Evolutionary conservation across 2,888 invertebrate species (phyloP), one percentile per base, ranked within the genome.

Genomic region (Drosophila peninsularis): DNA sequence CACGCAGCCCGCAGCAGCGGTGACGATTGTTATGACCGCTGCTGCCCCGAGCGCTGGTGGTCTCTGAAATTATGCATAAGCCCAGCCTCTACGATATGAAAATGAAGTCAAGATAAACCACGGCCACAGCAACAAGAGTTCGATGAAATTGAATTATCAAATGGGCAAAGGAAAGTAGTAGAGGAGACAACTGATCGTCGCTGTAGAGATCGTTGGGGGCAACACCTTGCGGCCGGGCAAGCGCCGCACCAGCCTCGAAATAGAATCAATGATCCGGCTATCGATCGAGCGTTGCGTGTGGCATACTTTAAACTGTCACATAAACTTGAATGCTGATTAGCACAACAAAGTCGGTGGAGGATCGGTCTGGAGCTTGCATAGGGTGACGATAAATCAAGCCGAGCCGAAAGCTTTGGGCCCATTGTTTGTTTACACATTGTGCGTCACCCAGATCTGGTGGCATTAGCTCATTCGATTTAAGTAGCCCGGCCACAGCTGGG

Each of bases 241-340:
- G 88, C 88, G 88, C 83, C 83, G 75, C 83, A 83, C 84, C 75
- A 79, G 14, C 53, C 36, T 24, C 3, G 6, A 21, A 24, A 17
- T 11, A 56, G 54, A 62, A 62, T 47, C 56, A 41, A 50, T 27
- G 42, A 39, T 53, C n/a, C 30, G 54, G 27, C 37, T 37, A 27
- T 32, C 58, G 49, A 37, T 50, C 44, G 57, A 62, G 2, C 61
- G 56, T 66, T 80, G 90, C 81, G 86, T 86, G 86, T 86, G 86
- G 86, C 90, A 75, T 83, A 76, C 79, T 88, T 81, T 88, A 89
- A 86, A 88, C 88, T 88, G 86, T 86, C 86, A 86, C 86, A 86
- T 86, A 86, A 86, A 86, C 88, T 89, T 88, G 87, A 86, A 88
- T 77, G 75, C 90, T 86, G 90, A 86, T 86, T 86, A 86, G 89